A percentile compares a stretch with the other conserved stretches of the same genome.
phyloP scores from a whole-genome alignment of 1,140 invertebrate species.

The Chironomus striatipennis region DNA sequence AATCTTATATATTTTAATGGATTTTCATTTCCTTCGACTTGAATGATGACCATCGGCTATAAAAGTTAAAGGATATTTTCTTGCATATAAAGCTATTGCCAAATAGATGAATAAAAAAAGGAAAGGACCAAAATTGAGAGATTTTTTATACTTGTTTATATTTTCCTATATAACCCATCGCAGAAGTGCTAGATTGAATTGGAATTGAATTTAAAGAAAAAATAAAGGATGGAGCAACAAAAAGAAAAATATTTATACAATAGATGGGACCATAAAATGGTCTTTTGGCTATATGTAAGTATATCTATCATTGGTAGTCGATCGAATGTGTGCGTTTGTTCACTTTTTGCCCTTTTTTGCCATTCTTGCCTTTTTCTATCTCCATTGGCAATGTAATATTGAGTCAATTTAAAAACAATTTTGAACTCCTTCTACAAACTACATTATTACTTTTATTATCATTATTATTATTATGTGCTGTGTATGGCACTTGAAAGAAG shows the following conservation, averaged over 20 bases:
- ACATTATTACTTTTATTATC: not conserved
- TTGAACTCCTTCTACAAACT: not conserved
- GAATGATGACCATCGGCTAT: too few relatives aligned
- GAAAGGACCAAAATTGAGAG: too few relatives aligned
- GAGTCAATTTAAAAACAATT: conserved; percentile 9
- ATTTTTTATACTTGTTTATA: not conserved
- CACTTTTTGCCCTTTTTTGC: not conserved
- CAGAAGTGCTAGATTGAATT: not conserved
- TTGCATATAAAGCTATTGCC: too few relatives aligned
- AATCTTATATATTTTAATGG: too few relatives aligned
- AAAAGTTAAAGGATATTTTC: too few relatives aligned
- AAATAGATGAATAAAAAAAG: too few relatives aligned
- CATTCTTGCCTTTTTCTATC: not conserved
- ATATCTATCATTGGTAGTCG: not conserved
- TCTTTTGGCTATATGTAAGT: not conserved
- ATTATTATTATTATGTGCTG: not conserved
- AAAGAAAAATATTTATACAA: conserved; percentile 14
- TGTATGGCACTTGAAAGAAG: too few relatives aligned
- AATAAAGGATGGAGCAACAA: too few relatives aligned
- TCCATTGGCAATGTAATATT: not conserved
- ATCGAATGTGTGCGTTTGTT: not conserved
- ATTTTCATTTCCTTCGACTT: too few relatives aligned
- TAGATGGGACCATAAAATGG: not conserved
- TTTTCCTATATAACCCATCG: not conserved
- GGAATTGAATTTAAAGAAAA: not conserved